Conservation (phyloP, 1,140 invertebrate species). For the Tetragonula clypearis region DNA sequence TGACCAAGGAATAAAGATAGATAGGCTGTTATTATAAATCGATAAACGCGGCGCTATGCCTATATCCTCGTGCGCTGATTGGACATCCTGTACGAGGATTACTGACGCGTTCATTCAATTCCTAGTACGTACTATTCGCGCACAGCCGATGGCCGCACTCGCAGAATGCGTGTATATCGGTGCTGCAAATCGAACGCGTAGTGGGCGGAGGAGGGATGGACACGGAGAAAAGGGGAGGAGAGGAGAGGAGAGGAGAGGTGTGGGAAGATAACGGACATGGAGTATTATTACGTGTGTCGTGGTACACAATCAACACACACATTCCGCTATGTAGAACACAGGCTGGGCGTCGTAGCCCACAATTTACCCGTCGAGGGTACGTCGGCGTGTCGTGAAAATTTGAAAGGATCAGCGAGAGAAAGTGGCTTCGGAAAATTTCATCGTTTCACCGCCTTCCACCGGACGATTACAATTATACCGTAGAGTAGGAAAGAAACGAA, state of each 20-base stretch:
- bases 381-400: constrained; percentile 1
- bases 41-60: constrained; percentile 4
- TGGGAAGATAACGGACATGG: constrained; percentile 54
- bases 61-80: constrained; percentile 63
- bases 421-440: neutral
- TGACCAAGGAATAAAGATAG: neutral
- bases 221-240: neutral
- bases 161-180: constrained; percentile 34
- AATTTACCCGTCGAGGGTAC: neutral
- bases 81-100: constrained; percentile 63
- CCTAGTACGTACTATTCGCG: constrained; percentile 51
- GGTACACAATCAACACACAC: constrained; percentile 45
- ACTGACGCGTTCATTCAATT: constrained; percentile 64
- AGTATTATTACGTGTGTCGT: constrained; percentile 63
- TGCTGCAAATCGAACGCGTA: constrained; percentile 19
- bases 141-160: constrained; percentile 30
- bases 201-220: neutral
- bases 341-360: neutral
- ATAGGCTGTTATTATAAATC: constrained; percentile 30
- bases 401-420: neutral
- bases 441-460: neutral
- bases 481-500: neutral
- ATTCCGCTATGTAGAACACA: neutral
- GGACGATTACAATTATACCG: neutral
- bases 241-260: constrained; percentile 10